Evolutionary conservation across 1,140 invertebrate genomes (phyloP), one percentile per base, ranked within the genome.

Genomic region (Drosophila lacertosa): DNA sequence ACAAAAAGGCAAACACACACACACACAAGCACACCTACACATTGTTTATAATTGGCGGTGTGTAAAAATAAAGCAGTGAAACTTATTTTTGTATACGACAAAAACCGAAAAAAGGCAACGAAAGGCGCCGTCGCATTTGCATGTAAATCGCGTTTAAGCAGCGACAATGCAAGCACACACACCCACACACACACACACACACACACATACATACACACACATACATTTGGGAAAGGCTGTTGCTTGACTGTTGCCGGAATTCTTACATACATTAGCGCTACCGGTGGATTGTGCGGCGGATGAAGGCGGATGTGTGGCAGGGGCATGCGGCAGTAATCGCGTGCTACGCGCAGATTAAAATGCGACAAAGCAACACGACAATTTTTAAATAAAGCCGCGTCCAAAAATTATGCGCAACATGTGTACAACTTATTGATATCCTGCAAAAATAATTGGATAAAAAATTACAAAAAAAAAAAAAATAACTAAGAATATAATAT

Each of bases 31-130:
- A 54, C 51, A 48, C 44, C 37, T 33, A 33, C 53, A 44, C 66
- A 86, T 84, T 86, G 68, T 88, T 86, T 84, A 86, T 84, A 84
- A 84, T 84, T 84, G 81, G 82, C 82, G 77, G 82, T 80, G 81
- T 77, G 77, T 84, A 84, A 84, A 84, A 84, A 84, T 84, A 84
- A 84, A 86, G 79, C 81, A 69, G 57, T 64, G 75, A 65, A 64
- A 72, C 74, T 70, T 70, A 66, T 72, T 82, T 82, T 86, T 86
- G 83, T 84, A 59, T 77, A 57, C 47, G 57, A 24, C 26, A 42
- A 73, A 58, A 77, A 55, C 60, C 45, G 55, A 82, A 77, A 68
- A 77, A 57, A 76, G 51, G 40, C 53, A 69, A 58, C 74, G 59
- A 80, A 67, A 66, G 59, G 50, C 64, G 62, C 50, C 62, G 39